Conservation (phyloP, 2,797 vertebrate genomes). For the Tragelaphus oryx region DNA sequence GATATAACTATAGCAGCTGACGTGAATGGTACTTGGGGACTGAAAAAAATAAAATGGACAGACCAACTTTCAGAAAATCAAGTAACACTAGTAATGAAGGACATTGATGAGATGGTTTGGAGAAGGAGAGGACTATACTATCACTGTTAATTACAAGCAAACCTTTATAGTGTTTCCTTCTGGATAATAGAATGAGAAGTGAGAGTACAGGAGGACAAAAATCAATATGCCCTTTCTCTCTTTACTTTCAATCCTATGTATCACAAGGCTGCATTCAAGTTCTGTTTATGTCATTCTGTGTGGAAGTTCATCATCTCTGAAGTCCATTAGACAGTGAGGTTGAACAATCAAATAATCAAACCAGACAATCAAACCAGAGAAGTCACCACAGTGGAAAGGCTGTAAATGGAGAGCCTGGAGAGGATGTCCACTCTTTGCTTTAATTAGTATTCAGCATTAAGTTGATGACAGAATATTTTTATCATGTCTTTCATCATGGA, state of each 20-base stretch:
- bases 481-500: background rate
- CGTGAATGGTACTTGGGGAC: background rate
- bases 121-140: background rate
- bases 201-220: background rate
- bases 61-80: constrained; percentile 5
- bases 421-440: background rate
- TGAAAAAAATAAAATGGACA: background rate
- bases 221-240: background rate
- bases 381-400: background rate
- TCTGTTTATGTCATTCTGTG: constrained; percentile 2
- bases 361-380: background rate
- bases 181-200: constrained; percentile 35
- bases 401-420: background rate
- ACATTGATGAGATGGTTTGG: background rate
- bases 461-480: background rate
- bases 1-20: background rate
- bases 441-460: constrained; percentile 39
- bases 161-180: constrained; percentile 16
- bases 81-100: background rate
- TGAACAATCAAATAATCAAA: background rate
- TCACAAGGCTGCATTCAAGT: background rate
- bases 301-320: constrained; percentile 15
- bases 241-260: constrained; percentile 23
- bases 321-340: background rate
- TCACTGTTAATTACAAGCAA: constrained; percentile 12